phyloP scores from a whole-genome alignment of 1,140 invertebrate genomes.

The Chrysopa pallens region DNA sequence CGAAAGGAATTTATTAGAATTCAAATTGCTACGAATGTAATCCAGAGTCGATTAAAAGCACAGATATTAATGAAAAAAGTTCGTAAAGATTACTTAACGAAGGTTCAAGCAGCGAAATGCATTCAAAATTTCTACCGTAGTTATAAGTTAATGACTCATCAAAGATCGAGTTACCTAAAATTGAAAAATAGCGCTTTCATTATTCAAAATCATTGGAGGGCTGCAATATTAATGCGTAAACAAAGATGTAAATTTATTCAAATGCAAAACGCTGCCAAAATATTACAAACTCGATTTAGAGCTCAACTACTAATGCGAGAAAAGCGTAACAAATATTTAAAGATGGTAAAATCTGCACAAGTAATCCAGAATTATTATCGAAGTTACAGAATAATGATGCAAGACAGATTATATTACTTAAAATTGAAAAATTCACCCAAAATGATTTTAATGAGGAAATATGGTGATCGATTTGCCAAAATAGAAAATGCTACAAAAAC shows the following conservation, averaged over 20 bases:
- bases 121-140: slow-evolving; percentile 21
- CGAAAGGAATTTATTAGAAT: too few relatives aligned
- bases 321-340: slow-evolving; percentile 3
- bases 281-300: not conserved
- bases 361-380: slow-evolving; percentile 14
- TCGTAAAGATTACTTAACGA: slow-evolving; percentile 14
- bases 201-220: slow-evolving; percentile 15
- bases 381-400: slow-evolving; percentile 2
- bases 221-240: slow-evolving; percentile 3
- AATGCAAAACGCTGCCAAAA: slow-evolving; percentile 7
- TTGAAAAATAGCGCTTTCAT: slow-evolving; percentile 15
- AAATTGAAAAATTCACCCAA: too few relatives aligned
- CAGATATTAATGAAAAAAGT: not conserved
- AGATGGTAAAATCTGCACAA: slow-evolving; percentile 8
- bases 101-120: slow-evolving; percentile 13
- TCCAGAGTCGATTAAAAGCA: too few relatives aligned
- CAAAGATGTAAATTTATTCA: slow-evolving; percentile 16
- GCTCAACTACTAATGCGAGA: slow-evolving; percentile 1
- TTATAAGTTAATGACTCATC: slow-evolving; percentile 10
- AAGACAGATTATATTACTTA: too few relatives aligned
- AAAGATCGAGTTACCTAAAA: slow-evolving; percentile 16
- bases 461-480: slow-evolving; percentile 3
- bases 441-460: slow-evolving; percentile 1
- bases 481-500: slow-evolving; percentile 9
- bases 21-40: too few relatives aligned